phyloP scores from a whole-genome alignment of 2,888 invertebrate species.

The Carterocephalus palaemon region DNA sequence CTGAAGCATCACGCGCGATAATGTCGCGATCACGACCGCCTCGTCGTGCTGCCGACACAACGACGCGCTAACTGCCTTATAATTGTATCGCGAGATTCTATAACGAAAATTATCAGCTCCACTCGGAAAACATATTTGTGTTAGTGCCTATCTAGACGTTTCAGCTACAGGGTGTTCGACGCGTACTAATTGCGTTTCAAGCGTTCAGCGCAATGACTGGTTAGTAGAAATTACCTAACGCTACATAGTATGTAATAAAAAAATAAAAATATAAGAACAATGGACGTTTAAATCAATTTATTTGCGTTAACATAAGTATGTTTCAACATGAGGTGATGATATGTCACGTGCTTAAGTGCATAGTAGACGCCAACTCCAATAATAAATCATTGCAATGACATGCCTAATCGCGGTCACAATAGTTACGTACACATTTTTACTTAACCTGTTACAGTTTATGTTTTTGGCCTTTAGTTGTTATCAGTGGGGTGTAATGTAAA shows the following conservation, averaged over 20 bases:
- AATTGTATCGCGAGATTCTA: constrained; percentile 74
- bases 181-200: constrained; percentile 2
- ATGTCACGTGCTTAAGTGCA: constrained; percentile 14
- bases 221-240: not conserved
- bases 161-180: constrained; percentile 48
- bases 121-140: constrained; percentile 68
- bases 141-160: constrained; percentile 60
- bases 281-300: constrained; percentile 13
- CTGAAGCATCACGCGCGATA: constrained; percentile 76
- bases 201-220: not conserved
- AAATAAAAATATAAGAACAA: constrained; percentile 14
- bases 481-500: too few species aligned
- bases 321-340: constrained; percentile 9
- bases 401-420: constrained; percentile 9
- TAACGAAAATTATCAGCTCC: constrained; percentile 73
- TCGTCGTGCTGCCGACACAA: constrained; percentile 54
- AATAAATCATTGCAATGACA: constrained; percentile 13
- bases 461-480: too few species aligned
- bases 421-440: not conserved
- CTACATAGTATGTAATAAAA: constrained; percentile 5
- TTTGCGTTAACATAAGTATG: constrained; percentile 10
- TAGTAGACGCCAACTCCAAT: not conserved
- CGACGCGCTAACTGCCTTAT: constrained; percentile 71
- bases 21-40: constrained; percentile 74
- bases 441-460: not conserved